phyloP scores from a whole-genome alignment of 2,113 vertebrate genomes.

The Kobus ellipsiprymnus region DNA sequence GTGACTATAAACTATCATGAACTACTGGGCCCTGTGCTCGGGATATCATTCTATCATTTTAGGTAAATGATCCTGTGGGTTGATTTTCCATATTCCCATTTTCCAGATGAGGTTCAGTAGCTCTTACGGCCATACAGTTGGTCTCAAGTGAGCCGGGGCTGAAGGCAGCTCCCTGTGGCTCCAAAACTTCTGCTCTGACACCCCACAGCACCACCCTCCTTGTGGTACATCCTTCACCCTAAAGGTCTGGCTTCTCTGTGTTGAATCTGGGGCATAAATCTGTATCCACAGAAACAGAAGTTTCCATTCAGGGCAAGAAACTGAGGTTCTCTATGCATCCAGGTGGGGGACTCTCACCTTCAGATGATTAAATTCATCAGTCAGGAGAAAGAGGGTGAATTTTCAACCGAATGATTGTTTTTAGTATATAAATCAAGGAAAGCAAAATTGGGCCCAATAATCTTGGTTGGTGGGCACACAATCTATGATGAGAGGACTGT shows the following conservation, averaged over 20 bases:
- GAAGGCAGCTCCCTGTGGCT: background rate
- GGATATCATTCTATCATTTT: background rate
- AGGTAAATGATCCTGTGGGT: background rate
- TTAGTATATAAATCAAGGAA: background rate
- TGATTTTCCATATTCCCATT: background rate
- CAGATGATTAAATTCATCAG: background rate
- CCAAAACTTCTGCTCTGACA: background rate
- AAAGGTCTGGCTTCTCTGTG: background rate
- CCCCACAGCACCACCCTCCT: background rate
- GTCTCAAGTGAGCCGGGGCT: background rate
- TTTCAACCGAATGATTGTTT: background rate
- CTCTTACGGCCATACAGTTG: fast-evolving
- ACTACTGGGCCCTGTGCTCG: background rate
- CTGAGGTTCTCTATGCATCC: background rate
- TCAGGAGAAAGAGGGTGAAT: background rate
- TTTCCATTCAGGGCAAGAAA: background rate
- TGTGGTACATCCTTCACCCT: background rate
- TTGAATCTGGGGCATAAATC: background rate
- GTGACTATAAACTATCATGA: background rate
- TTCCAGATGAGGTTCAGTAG: background rate
- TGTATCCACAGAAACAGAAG: background rate
- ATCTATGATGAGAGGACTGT: background rate
- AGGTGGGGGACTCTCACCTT: background rate
- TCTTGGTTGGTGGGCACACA: background rate
- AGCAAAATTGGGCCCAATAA: background rate